Percentiles rank a stretch among this genome's conserved stretches.
Evolutionary conservation across 2,888 invertebrate genomes (phyloP).

Genomic region (Acholoe squamosa): DNA sequence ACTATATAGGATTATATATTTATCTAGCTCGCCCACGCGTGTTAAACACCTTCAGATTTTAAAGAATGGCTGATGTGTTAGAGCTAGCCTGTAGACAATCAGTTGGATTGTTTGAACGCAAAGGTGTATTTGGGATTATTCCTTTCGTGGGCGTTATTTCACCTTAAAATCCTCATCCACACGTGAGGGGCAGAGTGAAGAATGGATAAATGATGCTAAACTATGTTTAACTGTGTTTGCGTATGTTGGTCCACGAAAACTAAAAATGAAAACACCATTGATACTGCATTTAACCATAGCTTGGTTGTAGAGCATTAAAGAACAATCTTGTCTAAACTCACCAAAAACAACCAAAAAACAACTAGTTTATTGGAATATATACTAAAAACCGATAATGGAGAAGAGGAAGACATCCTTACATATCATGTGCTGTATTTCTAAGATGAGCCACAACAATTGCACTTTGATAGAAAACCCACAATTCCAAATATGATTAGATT

Average conservation of each 20-base stretch:
- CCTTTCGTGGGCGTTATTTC: slow-evolving; percentile 4
- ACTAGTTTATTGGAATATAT: too few relatives aligned
- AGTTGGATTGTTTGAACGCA: not conserved
- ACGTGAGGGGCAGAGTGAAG: not conserved
- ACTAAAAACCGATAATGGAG: too few relatives aligned
- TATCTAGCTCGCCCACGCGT: not conserved
- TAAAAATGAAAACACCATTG: too few relatives aligned
- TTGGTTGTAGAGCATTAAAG: not conserved
- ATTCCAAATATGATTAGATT: too few relatives aligned
- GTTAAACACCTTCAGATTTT: not conserved
- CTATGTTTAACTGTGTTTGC: not conserved
- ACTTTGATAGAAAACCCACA: too few relatives aligned
- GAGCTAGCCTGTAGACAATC: not conserved
- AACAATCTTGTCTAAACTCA: too few relatives aligned
- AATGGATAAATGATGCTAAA: not conserved
- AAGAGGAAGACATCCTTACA: too few relatives aligned
- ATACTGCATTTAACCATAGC: too few relatives aligned
- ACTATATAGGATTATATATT: not conserved
- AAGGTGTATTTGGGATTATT: not conserved
- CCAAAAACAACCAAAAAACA: too few relatives aligned
- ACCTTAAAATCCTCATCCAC: not conserved
- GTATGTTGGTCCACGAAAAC: too few relatives aligned
- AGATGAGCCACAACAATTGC: too few relatives aligned
- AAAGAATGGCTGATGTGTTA: not conserved
- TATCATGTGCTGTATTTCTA: too few relatives aligned